These are phyloP conservation scores for Beris morrisii DNA, from an alignment of 2,888 invertebrate genomes.

Conservation along the genomic window DNA sequence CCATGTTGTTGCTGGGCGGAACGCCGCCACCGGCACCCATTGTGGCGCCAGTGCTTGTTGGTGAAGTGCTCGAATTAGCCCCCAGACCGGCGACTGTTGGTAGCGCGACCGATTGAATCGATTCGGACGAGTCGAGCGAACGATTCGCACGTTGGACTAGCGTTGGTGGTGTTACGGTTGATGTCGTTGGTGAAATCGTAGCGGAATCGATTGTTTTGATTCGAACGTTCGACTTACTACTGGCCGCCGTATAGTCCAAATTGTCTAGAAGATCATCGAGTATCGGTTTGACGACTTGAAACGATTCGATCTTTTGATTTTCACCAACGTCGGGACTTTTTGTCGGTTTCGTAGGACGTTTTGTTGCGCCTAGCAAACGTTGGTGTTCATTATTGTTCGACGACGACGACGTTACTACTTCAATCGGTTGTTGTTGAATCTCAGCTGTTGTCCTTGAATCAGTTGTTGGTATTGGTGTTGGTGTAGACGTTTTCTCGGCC, in stretches of 20 bases:
- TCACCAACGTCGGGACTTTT: background rate
- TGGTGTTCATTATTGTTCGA: too few relatives aligned
- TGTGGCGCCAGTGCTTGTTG: too few relatives aligned
- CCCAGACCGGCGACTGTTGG: background rate
- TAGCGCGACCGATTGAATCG: too few relatives aligned
- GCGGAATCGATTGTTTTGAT: too few relatives aligned
- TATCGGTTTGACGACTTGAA: slow-evolving; percentile 27
- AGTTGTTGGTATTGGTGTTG: background rate
- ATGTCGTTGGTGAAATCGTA: too few relatives aligned
- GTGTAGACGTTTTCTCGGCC: background rate
- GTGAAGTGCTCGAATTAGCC: background rate
- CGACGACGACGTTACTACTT: background rate
- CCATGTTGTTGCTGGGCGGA: background rate
- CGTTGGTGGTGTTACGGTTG: too few relatives aligned
- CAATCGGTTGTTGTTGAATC: background rate
- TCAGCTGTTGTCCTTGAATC: background rate
- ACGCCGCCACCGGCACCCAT: background rate
- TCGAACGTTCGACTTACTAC: background rate
- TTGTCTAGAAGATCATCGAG: slow-evolving; percentile 31
- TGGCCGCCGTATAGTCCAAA: background rate
- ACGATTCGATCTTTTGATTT: slow-evolving; percentile 9
- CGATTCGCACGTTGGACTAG: too few relatives aligned
- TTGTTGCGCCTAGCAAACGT: too few relatives aligned
- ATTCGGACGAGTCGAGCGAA: too few relatives aligned
- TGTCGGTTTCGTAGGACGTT: background rate